Evolutionary conservation across 2,113 vertebrate genomes (phyloP), one percentile per base, ranked within the genome.

Genomic region (Anarrhichthys ocellatus): DNA sequence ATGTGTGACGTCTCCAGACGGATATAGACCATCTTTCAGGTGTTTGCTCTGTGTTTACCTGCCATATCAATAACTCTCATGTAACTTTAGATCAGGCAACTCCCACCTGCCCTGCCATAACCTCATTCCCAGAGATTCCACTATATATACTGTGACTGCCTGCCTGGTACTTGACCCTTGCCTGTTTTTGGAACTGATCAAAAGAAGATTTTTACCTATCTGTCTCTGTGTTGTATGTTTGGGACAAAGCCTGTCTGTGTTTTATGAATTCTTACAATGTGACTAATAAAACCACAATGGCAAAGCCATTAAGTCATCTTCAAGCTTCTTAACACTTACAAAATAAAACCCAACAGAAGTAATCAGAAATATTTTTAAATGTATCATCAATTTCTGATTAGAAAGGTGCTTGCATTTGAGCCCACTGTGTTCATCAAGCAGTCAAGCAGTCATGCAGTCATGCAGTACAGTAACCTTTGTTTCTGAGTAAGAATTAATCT

Each of bases 401-500:
- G 13, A 32, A 61, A 42, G n/a, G n/a, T 50, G 32, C 8, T 9
- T 54, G 9, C 20, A 42, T 42, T n/a, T 75, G 18, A 38, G 29
- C 17, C 38, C 3, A 15, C 2, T 34, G 20, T 48, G 14, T 48
- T 59, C 17, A 20, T 24, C 27, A 4, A 78, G 13, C 58, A 20
- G 13, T 36, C 15, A 52, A n/a, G n/a, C n/a, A n/a, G n/a, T n/a
- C n/a, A n/a, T 58, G 32, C 32, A 34, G 32, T 34, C 32, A 34
- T 34, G 32, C 17, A 15, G 18, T 17, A 24, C 14, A 38, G 18
- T 65, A 36, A 46, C 59, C 69, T 87, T 74, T 75, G 73, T 67
- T 76, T 68, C 66, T 65, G 13, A 9, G 66, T 4, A 52, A 52
- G 66, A 73, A 76, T 82, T 32, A 6, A 63, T 72, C 29, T 72